Evolutionary conservation across 2,113 vertebrate genomes (phyloP), one percentile per base, ranked within the genome.

Genomic region (Varanus salvator): DNA sequence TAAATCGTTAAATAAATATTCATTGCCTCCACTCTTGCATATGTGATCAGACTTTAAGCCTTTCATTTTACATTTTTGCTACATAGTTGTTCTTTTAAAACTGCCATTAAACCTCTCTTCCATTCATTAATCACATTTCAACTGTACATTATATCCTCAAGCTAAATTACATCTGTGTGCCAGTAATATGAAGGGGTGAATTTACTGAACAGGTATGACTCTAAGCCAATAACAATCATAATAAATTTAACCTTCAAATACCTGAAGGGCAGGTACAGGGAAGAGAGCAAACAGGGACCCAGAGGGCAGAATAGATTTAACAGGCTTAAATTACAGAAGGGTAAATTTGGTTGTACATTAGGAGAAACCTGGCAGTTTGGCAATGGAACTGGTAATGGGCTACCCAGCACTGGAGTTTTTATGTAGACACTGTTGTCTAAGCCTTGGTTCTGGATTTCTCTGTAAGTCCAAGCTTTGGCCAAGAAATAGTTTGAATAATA

Each of bases 141-240:
- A 90, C 87, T 90, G 81, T 92, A 94, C 91, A 95, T 94, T 84
- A 91, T 91, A 80, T 90, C 93, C 94, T 94, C 89, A 91, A 87
- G 57, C 88, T 85, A 93, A 95, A 96, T 93, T 97, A 94, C 90
- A 91, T 90, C 91, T 44, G 86, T 88, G 82, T 96, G 95, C 93
- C 60, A 93, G 75, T 88, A 92, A 34, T 91, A 92, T 91, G 85
- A 95, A 92, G 94, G 57, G 93, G 31, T 68, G 66, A 57, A 95
- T 95, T n/a, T 94, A 95, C 57, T 2, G 8, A 88, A 76, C 86
- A 94, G 93, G 93, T 90, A 95, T 83, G 91, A 78, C 80, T 92
- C 71, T 91, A 54, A 85, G 94, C 75, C 94, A 95, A 89, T 89
- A 72, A 90, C 76, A 87, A 92, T 92, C 8, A 60, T 64, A 19